Conservation (phyloP, 2,888 invertebrate genomes). For the Drosophila leonis region DNA sequence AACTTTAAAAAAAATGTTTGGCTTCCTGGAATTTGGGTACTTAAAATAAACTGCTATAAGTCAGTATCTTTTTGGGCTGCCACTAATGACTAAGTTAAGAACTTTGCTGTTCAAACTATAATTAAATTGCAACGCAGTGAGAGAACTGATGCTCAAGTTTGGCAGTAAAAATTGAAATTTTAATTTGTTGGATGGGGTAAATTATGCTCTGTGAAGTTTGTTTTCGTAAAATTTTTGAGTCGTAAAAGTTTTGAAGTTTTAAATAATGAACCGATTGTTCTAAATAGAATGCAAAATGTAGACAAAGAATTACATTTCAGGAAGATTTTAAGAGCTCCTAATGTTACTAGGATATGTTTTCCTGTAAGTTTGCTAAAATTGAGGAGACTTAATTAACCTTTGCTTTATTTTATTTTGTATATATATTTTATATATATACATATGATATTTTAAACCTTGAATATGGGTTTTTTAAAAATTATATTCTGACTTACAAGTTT, state of each 20-base stretch:
- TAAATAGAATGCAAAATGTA: not conserved
- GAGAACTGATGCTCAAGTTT: not conserved
- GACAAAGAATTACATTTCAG: not conserved
- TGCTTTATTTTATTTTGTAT: too few species aligned
- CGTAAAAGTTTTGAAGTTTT: not conserved
- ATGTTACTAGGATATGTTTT: too few species aligned
- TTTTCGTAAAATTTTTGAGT: not conserved
- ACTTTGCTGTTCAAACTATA: slow-evolving; percentile 28
- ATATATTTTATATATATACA: too few species aligned
- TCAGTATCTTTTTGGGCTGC: slow-evolving; percentile 6
- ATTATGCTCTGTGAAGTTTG: not conserved
- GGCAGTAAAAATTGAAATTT: not conserved
- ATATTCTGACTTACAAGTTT: too few species aligned
- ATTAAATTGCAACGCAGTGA: slow-evolving; percentile 30
- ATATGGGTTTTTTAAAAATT: too few species aligned
- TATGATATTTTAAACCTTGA: too few species aligned
- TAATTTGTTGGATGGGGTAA: not conserved
- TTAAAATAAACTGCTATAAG: slow-evolving; percentile 20
- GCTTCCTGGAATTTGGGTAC: slow-evolving; percentile 27
- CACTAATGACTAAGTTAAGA: slow-evolving; percentile 46
- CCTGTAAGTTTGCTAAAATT: too few species aligned
- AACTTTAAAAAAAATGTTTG: slow-evolving; percentile 3
- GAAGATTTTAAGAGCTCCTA: too few species aligned
- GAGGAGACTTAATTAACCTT: too few species aligned
- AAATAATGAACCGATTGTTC: not conserved